A percentile compares a stretch with the other conserved stretches of the same genome.
Conservation (phyloP, 1,140 invertebrate species). For the Aphidius ervi region DNA sequence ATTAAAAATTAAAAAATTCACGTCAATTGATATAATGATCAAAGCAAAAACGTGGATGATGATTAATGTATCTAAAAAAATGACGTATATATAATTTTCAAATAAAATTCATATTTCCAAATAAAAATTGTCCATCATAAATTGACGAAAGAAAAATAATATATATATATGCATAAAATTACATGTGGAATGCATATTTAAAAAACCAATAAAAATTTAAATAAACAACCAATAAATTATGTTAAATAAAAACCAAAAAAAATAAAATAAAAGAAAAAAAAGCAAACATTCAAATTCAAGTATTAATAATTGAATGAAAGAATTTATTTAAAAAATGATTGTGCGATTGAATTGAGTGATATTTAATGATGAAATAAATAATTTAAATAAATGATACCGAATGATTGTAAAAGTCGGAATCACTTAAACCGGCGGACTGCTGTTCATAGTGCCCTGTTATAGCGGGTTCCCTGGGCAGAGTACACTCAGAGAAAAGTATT, state of each 20-base stretch:
- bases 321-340: background rate
- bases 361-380: constrained; percentile 19
- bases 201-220: too few relatives aligned
- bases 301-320: background rate
- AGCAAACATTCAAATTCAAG: background rate
- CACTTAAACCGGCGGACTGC: constrained; percentile 51
- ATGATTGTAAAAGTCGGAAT: constrained; percentile 47
- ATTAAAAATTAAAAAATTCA: too few relatives aligned
- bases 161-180: constrained; percentile 9
- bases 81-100: too few relatives aligned
- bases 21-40: too few relatives aligned
- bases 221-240: too few relatives aligned
- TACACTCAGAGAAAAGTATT: constrained; percentile 33
- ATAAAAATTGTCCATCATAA: too few relatives aligned
- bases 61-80: too few relatives aligned
- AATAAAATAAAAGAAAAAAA: background rate
- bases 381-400: constrained; percentile 31
- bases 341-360: background rate
- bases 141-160: too few relatives aligned
- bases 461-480: constrained; percentile 51
- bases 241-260: too few relatives aligned
- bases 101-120: too few relatives aligned
- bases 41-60: too few relatives aligned
- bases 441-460: constrained; percentile 55
- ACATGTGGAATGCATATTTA: background rate